Conservation (phyloP, 2,113 vertebrate species). For the Felis catus region DNA sequence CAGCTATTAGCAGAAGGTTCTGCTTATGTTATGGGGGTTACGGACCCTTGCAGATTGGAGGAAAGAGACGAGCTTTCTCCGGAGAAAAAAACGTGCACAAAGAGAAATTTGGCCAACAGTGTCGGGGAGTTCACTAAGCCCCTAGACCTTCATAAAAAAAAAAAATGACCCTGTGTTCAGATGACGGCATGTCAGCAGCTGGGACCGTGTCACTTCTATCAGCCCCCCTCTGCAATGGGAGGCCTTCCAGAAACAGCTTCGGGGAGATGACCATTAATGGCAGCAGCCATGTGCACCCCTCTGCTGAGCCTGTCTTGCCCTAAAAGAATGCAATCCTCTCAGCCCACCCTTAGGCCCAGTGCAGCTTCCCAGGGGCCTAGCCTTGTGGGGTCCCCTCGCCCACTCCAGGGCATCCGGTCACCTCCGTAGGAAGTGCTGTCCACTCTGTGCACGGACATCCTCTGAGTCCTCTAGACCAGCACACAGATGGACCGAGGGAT, state of each 20-base stretch:
- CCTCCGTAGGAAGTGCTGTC: neutral
- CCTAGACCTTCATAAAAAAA: neutral
- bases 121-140: neutral
- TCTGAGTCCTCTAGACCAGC: neutral
- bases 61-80: neutral
- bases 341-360: neutral
- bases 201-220: neutral
- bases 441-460: fast-evolving
- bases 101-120: neutral
- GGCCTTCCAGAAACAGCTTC: neutral
- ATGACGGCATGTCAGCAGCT: neutral
- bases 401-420: neutral
- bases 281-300: fast-evolving
- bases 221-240: neutral
- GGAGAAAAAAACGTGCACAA: neutral
- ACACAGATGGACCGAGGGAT: neutral
- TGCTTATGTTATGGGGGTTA: neutral
- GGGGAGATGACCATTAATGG: neutral
- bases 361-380: neutral
- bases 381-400: neutral
- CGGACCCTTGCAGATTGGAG: too few relatives aligned
- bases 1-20: neutral
- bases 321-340: neutral
- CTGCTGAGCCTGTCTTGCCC: neutral
- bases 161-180: neutral